phyloP scores from a whole-genome alignment of 2,888 invertebrate species.

The Catocala nupta region DNA sequence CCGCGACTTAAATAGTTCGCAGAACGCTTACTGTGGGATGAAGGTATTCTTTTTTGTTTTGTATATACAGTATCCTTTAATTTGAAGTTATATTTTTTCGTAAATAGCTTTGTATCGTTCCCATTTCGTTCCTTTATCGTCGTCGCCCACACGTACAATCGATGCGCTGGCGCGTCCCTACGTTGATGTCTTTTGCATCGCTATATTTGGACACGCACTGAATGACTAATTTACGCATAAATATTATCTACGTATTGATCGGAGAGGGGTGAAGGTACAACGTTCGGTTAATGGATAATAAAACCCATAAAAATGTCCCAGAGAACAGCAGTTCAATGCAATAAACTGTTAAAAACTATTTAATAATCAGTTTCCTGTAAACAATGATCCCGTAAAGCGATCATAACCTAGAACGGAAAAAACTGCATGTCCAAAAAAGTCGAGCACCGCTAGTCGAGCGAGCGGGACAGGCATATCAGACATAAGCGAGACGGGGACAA shows the following conservation, averaged over 20 bases:
- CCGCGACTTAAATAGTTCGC: constrained; percentile 32
- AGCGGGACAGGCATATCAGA: constrained; percentile 64
- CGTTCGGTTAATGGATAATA: not conserved
- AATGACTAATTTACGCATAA: constrained; percentile 36
- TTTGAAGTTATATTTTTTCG: constrained; percentile 17
- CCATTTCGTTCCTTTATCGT: constrained; percentile 44
- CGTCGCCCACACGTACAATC: constrained; percentile 47
- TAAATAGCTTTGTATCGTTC: constrained; percentile 25
- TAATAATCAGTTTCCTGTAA: constrained; percentile 65
- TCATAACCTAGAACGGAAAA: constrained; percentile 80
- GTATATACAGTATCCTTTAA: not conserved
- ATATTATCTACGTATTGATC: constrained; percentile 13
- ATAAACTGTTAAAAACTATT: constrained; percentile 30
- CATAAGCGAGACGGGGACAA: constrained; percentile 60
- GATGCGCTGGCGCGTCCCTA: constrained; percentile 51
- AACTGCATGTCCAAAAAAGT: constrained; percentile 84
- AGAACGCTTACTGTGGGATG: constrained; percentile 15
- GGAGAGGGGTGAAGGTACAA: constrained; percentile 1
- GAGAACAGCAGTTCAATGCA: constrained; percentile 7
- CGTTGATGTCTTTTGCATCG: constrained; percentile 63
- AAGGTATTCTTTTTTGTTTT: constrained; percentile 13
- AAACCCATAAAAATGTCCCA: not conserved
- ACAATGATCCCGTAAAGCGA: constrained; percentile 76
- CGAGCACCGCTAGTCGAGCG: constrained; percentile 83
- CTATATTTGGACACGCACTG: constrained; percentile 48